Evolutionary conservation across 2,888 invertebrate genomes (phyloP), one percentile per base, ranked within the genome.

Genomic region (Cheilosia soror): DNA sequence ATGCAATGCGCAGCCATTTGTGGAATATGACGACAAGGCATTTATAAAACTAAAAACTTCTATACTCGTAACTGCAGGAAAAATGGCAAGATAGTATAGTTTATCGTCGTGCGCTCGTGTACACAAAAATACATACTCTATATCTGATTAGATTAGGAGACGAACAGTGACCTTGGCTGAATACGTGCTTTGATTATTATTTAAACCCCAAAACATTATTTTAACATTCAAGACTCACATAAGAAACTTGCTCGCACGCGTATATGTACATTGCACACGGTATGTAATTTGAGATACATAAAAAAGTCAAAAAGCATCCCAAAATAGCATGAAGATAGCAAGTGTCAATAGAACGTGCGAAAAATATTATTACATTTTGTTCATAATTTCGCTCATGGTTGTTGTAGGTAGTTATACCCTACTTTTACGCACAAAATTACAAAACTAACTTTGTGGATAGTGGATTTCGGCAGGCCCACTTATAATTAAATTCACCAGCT

Each of bases 171-270:
- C 76, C 77, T 82, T 82, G 71, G 27, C 9, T 40, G 57, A 25
- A n/a, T 77, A 66, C 82, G 82, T 82, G 82, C 53, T 49, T 9
- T 33, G 76, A 81, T 81, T 71, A 53, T 63, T 47, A 82, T 66
- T 66, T 55, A 65, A 76, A 75, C 58, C n/a, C 37, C 49, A 5
- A 62, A 37, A 66, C 40, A 55, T 49, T 58, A 65, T 65, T 60
- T 72, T 44, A 66, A 29, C 65, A 72, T 79, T 65, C 79, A 79
- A 71, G 33, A 49, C 42, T 65, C 78, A 49, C 77, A 58, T 65
- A 66, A 44, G 29, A 25, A 40, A 37, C 53, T 44, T 53, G 53
- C 51, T 65, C 42, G 29, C 20, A 66, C 33, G 33, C 49, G 11
- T 37, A 42, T 60, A 55, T 57, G 44, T 58, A 60, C 65, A 33